Percentiles rank a stretch among this genome's conserved stretches.
Evolutionary conservation across 2,888 invertebrate genomes (phyloP).

Genomic region (Cosmia pyralina): DNA sequence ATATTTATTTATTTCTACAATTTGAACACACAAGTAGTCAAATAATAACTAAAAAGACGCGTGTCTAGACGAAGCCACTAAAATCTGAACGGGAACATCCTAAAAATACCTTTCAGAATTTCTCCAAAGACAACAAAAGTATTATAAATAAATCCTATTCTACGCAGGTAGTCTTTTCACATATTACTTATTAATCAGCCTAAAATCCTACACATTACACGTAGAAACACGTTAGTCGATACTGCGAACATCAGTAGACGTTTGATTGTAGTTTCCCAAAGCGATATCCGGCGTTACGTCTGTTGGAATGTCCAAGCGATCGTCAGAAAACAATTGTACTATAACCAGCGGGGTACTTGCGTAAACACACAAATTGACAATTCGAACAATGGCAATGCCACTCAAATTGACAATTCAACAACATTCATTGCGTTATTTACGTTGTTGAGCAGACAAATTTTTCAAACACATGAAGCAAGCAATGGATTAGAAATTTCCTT

Average conservation of each 20-base stretch:
- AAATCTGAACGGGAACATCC: background rate
- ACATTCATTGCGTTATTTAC: background rate
- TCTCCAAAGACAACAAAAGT: background rate
- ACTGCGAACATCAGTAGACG: background rate
- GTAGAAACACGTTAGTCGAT: background rate
- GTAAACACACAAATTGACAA: background rate
- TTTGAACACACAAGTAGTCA: background rate
- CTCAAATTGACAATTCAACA: background rate
- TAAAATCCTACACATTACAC: background rate
- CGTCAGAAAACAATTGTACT: slow-evolving; percentile 6
- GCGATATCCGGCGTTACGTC: slow-evolving; percentile 7
- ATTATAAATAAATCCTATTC: background rate
- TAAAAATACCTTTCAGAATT: background rate
- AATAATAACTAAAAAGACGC: slow-evolving; percentile 5
- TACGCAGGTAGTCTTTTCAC: background rate
- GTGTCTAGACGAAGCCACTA: slow-evolving; percentile 28
- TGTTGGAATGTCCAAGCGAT: slow-evolving; percentile 21
- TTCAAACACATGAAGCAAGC: background rate
- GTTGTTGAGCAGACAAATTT: too few relatives aligned
- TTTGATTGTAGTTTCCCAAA: background rate
- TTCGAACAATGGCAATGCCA: background rate
- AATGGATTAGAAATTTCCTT: background rate
- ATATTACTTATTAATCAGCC: background rate
- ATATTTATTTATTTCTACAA: background rate
- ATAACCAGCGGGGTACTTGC: too few relatives aligned